Percentiles rank a stretch among this genome's conserved stretches.
phyloP scores from a whole-genome alignment of 2,113 vertebrate species.

The Microtus richardsoni region DNA sequence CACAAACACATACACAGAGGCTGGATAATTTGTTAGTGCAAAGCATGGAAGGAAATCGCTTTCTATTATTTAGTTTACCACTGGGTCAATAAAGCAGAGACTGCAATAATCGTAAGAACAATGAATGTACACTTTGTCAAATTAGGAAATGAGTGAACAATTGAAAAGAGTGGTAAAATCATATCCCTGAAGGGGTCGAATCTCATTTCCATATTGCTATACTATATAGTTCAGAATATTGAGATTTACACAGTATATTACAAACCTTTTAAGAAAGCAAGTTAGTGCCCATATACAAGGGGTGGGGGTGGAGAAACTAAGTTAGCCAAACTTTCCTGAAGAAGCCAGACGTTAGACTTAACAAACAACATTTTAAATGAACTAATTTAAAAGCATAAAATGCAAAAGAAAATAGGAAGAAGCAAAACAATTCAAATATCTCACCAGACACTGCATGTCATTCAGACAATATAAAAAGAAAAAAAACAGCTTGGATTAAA shows the following conservation, averaged over 20 bases:
- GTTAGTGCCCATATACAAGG: not conserved
- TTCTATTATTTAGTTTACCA: not conserved
- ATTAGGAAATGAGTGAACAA: not conserved
- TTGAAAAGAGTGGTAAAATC: not conserved
- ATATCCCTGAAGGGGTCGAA: not conserved
- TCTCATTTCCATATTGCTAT: not conserved
- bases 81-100: not conserved
- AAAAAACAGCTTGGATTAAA: not conserved
- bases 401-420: not conserved
- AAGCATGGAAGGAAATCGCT: not conserved
- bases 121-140: not conserved
- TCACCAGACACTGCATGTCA: not conserved
- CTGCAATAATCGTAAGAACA: not conserved
- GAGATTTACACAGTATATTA: not conserved
- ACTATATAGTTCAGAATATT: not conserved
- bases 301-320: not conserved
- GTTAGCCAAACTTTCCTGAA: not conserved
- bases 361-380: not conserved
- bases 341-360: not conserved
- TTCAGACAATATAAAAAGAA: not conserved
- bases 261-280: not conserved
- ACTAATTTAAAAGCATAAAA: not conserved
- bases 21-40: not conserved
- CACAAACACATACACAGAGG: not conserved
- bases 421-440: not conserved